Evolutionary conservation across 2,113 vertebrate genomes (phyloP), one percentile per base, ranked within the genome.

Genomic region (Manacus vitellinus): DNA sequence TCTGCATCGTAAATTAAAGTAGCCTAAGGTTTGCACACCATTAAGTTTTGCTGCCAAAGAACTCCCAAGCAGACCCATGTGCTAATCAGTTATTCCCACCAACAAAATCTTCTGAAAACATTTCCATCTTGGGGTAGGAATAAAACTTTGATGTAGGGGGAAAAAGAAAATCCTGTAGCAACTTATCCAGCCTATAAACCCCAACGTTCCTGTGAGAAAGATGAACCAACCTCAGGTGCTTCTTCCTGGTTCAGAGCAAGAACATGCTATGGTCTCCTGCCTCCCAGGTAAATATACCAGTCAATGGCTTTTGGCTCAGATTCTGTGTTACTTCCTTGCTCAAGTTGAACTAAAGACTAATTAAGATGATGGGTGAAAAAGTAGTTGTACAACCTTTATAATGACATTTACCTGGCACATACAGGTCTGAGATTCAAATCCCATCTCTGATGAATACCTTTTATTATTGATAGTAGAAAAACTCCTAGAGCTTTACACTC

Each of bases 191-290:
- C 16, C 66, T 49, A 5, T 33, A 85, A 89, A 61, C 1, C 28
- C 16, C 62, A 88, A 15, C 3, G 33, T 89, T 55, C 28, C 31
- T n/a, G 18, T 0, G 11, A 79, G 44, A 79, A 19, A 65, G n/a
- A 62, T 28, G 46, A 93, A 68, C 8, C 21, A 79, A 23, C 22
- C 17, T 72, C 35, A 49, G 14, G 12, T 72, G 21, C 28, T 82
- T 89, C 58, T 67, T 55, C 23, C 44, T 75, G 33, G 9, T 74
- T 75, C 58, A 72, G 44, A 89, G 47, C 39, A 78, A 81, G 33
- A 92, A 74, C 0, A 0, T 79, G 12, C 24, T 51, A 8, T 0
- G 0, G 12, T 47, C 16, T 90, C 56, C 46, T 70, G 44, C 61
- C 46, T 87, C 47, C 21, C 12, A 23, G 39, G 10, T 77, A 77